Evolutionary conservation across 2,797 vertebrate species (phyloP).

Genomic region (Thunnus albacares): DNA sequence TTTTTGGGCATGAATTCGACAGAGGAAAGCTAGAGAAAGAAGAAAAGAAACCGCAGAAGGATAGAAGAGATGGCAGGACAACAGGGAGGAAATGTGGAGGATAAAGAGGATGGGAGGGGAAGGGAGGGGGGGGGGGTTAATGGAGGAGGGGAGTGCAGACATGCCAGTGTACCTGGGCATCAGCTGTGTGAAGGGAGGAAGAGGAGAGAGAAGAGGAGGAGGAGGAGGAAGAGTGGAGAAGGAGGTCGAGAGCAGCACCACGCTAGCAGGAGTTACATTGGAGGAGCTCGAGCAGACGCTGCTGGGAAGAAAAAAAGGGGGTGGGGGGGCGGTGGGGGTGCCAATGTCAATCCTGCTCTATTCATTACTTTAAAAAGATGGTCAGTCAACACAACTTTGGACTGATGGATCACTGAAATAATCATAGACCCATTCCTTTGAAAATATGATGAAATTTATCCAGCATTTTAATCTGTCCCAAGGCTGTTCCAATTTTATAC

Average conservation of each 20-base stretch:
- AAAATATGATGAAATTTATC: background rate
- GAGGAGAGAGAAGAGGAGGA: conserved; percentile 84
- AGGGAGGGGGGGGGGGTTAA: background rate
- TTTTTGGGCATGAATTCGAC: conserved; percentile 24
- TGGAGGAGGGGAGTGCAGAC: conserved; percentile 61
- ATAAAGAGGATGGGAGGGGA: background rate
- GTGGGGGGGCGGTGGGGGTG: conserved; percentile 28
- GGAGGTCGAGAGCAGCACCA: conserved; percentile 87
- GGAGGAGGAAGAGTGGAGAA: conserved; percentile 86
- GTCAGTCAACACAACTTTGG: conserved; percentile 52
- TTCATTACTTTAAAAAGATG: conserved; percentile 36
- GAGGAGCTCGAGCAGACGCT: conserved; percentile 82
- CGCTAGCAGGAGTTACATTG: conserved; percentile 84
- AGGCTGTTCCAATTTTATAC: conserved; percentile 1
- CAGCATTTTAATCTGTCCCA: background rate
- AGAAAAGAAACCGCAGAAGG: conserved; percentile 14
- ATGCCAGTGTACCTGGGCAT: conserved; percentile 86
- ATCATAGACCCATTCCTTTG: background rate
- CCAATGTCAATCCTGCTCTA: conserved; percentile 60
- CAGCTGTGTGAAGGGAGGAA: conserved; percentile 83
- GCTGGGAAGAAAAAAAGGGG: conserved; percentile 74
- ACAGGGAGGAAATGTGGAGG: conserved; percentile 18
- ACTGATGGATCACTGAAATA: conserved; percentile 19
- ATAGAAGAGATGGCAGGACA: conserved; percentile 23
- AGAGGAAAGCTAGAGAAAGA: conserved; percentile 10